Base-by-base conservation (phyloP, 2,113 vertebrate species). In the Paraplagusia blochii region DNA sequence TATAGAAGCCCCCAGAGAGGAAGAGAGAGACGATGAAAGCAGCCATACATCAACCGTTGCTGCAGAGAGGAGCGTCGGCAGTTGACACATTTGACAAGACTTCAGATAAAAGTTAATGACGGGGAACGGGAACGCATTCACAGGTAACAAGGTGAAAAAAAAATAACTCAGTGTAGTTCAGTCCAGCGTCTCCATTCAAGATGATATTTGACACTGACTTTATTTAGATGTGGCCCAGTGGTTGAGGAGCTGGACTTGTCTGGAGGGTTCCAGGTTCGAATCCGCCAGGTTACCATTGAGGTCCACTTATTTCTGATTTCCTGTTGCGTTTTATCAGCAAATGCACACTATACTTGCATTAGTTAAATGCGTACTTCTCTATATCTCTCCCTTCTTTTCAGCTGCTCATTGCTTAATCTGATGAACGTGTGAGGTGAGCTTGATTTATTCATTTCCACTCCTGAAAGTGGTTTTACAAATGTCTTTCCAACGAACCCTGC, bases 1-100 rank as follows among this genome's bases (percentile, higher is more conserved):
- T 18, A 62, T 61, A 55, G 77, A 45, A 35, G 14, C 44, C 55
- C 11, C 8, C 5, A 39, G 19, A 63, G 18, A 47, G 53, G 7
- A 66, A 36, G 14, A 18, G 14, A 18, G 16, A 66, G 38, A 15
- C 4, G 1, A 34, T 51, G 44, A 46, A 14, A 63, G 12, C n/a
- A 16, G 16, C 8, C 40, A 39, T 29, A 46, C 7, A 54, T 50
- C 52, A 57, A 56, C 57, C 58, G 22, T n/a, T 58, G 12, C 35
- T 46, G 22, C 16, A 40, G 9, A 58, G 38, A 61, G 47, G 8
- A 55, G 35, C 9, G n/a, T n/a, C n/a, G 36, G 14, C 44, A 57
- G 22, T 10, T 35, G 56, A 1, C 1, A 0, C 44, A 43, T 36
- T 1, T 55, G 49, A 51, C 48, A 38, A 17, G 0, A 16, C 58